Percentiles rank a stretch among this genome's conserved stretches.
These are phyloP conservation scores for Willisornis vidua DNA, from an alignment of 2,113 vertebrate species.

Conservation along the genomic window DNA sequence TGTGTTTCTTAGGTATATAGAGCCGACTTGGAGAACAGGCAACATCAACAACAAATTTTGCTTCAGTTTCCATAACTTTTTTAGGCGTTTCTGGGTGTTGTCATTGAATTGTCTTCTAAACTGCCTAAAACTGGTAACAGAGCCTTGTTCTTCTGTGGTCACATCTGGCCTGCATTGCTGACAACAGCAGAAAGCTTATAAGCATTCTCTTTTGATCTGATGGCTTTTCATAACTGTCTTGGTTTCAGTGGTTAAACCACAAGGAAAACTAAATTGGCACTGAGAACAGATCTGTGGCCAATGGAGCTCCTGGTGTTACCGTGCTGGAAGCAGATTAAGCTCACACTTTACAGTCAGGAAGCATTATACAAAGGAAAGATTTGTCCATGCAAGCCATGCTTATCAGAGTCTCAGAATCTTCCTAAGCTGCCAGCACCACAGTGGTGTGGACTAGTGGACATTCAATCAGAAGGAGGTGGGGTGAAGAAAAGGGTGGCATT, in stretches of 20 bases:
- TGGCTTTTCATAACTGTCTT: neutral
- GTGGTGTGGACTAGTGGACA: neutral
- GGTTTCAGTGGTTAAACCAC: neutral
- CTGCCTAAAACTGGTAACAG: neutral
- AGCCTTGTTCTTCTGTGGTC: neutral
- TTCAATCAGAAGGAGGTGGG: neutral
- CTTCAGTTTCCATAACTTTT: neutral
- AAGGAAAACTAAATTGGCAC: neutral
- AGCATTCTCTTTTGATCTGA: neutral
- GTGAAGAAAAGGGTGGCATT: neutral
- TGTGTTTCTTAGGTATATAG: neutral
- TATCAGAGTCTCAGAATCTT: neutral
- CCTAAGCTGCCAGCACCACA: neutral
- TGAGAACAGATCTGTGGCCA: neutral
- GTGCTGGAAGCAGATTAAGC: neutral
- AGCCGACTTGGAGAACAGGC: neutral
- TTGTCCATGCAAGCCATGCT: neutral
- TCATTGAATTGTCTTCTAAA: neutral
- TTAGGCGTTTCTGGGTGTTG: neutral
- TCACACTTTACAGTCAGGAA: neutral
- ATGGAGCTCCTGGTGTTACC: neutral
- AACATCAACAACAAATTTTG: neutral
- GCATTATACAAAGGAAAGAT: neutral
- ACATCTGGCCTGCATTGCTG: neutral
- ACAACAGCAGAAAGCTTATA: neutral